Base-by-base conservation (phyloP, 2,888 invertebrate genomes). In the Steromphala cineraria region DNA sequence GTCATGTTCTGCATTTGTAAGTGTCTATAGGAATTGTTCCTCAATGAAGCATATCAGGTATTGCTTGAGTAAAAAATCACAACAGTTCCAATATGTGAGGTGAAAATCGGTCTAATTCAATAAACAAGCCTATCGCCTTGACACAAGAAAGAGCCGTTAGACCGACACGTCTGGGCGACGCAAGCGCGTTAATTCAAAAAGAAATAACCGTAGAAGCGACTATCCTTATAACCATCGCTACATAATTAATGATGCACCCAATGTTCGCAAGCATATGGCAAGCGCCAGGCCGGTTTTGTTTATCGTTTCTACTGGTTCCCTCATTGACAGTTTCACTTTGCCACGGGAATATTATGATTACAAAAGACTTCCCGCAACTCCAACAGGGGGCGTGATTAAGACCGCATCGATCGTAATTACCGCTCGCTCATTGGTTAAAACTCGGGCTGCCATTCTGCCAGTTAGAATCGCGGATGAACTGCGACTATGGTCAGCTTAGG, bases 291-390 rank as follows among this genome's bases (percentile, higher is more conserved):
- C 21, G 74, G 75, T 75, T 55, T 75, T 79, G 74, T 79, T 79
- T 79, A 75, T 74, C 56, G 21, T 40, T 19, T 56, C 40, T 28
- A 82, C 83, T 82, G 84, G 83, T 82, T 82, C 80, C 76, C 80
- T 84, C 81, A 82, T 84, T 86, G 86, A 84, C 79, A 83, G 79
- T 67, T 67, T 67, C 82, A 79, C 81, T 82, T 83, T 81, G 67
- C 80, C 83, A 77, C 75, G 81, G 81, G 85, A 86, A 86, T 85
- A 84, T 85, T 86, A 85, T 84, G 81, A 83, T 84, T 85, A 81
- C 84, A 81, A 82, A 81, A 82, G 80, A 75, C 21, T 56, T 74
- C 55, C 53, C 55, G 75, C 19, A 15, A 36, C 56, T 53, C 36
- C 75, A 40, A 55, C 56, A 74, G 71, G 52, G 75, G 79, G 79